Percentiles rank a stretch among this genome's conserved stretches.
Conservation (phyloP, 2,113 vertebrate species). For the Sceloporus undulatus region DNA sequence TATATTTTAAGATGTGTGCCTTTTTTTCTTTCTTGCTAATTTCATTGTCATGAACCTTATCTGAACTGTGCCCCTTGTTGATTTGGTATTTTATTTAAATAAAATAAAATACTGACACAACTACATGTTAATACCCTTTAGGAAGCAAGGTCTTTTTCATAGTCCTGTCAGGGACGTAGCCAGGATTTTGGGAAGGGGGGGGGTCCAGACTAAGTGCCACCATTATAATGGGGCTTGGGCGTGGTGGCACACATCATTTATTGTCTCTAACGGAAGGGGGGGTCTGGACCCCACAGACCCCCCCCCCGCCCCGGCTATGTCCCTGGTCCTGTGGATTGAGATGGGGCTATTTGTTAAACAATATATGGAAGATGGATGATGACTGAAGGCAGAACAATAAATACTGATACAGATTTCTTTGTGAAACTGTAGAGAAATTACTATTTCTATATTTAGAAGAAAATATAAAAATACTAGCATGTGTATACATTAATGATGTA, state of each 20-base stretch:
- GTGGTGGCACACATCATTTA: too few species aligned
- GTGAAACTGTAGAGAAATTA: too few species aligned
- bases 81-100: background rate
- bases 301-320: too few species aligned
- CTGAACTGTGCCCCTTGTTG: background rate
- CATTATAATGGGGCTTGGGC: too few species aligned
- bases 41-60: background rate
- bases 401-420: background rate
- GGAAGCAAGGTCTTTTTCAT: background rate
- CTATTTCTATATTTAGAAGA: too few species aligned
- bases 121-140: background rate
- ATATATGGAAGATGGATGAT: background rate
- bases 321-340: background rate
- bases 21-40: background rate
- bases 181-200: too few species aligned
- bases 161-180: too few species aligned
- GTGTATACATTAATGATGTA: background rate
- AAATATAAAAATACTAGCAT: too few species aligned
- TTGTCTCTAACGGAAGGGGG: too few species aligned
- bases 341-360: background rate
- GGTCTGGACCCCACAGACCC: too few species aligned
- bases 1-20: background rate
- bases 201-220: too few species aligned
- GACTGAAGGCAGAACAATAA: rapidly evolving
- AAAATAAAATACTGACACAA: background rate